These are phyloP conservation scores for Antedon mediterranea DNA, from an alignment of 53 echinoderm and acorn worm species.

Conservation along the genomic window DNA sequence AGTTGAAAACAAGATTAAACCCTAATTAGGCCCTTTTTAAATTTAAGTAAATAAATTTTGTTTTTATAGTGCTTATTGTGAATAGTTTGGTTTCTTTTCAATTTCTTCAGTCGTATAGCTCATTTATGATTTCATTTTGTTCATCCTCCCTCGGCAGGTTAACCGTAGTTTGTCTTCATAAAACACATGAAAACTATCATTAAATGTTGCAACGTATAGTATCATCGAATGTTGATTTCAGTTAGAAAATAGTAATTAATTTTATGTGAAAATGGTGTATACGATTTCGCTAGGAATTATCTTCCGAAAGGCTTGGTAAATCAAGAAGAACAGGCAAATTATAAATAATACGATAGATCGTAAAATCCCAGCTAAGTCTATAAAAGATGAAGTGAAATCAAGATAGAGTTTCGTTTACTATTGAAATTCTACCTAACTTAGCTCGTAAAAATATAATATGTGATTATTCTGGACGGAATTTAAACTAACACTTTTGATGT, in stretches of 20 bases:
- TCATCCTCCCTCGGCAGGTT: neutral
- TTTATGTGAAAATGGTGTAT: conserved; percentile 1
- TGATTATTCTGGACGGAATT: neutral
- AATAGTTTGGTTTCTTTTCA: too few relatives aligned
- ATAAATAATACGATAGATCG: neutral
- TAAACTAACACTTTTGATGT: conserved; percentile 1
- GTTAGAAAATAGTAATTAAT: conserved; percentile 1
- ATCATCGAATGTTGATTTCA: neutral
- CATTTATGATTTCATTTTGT: neutral
- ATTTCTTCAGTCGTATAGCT: too few relatives aligned
- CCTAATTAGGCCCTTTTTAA: too few relatives aligned
- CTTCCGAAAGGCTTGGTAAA: neutral
- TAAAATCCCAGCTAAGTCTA: neutral
- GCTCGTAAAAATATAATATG: neutral
- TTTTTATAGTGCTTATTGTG: too few relatives aligned
- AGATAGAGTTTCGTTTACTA: neutral
- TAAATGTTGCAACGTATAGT: neutral
- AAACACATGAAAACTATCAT: neutral
- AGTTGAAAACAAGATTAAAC: too few relatives aligned
- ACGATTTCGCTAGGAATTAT: neutral
- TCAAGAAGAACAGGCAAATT: neutral
- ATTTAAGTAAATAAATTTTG: too few relatives aligned
- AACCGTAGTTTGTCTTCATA: neutral
- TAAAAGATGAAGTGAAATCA: neutral
- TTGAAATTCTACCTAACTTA: neutral